Conservation (phyloP, 2,888 invertebrate genomes). For the Apantesis nais region DNA sequence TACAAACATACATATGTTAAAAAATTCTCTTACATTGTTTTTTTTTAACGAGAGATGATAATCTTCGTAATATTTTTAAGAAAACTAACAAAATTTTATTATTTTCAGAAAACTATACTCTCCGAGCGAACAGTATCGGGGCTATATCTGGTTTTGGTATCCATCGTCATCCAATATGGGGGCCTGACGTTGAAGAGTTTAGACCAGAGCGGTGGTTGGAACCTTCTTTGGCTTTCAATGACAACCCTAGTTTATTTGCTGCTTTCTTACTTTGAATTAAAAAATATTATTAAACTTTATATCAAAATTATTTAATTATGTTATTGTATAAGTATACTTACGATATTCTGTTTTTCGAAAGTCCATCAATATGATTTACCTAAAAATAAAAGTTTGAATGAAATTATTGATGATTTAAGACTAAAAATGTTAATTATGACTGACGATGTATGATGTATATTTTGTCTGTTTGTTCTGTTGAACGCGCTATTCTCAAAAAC, state of each 20-base stretch:
- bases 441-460: background rate
- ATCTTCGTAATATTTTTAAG: background rate
- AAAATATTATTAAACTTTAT: background rate
- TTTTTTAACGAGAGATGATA: background rate
- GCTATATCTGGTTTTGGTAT: constrained; percentile 1
- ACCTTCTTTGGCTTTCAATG: constrained; percentile 2
- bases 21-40: background rate
- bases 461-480: too few relatives aligned
- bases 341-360: background rate
- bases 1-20: background rate
- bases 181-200: constrained; percentile 29
- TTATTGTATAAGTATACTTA: background rate
- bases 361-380: background rate
- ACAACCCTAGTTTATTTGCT: constrained; percentile 12
- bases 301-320: background rate
- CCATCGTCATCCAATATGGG: constrained; percentile 25
- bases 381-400: background rate
- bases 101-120: constrained; percentile 11
- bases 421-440: background rate
- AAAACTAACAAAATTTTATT: background rate
- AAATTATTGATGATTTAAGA: background rate
- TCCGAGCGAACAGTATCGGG: constrained; percentile 1
- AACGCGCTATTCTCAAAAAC: too few relatives aligned
- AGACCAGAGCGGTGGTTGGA: constrained; percentile 33
- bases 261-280: constrained; percentile 6